These are phyloP conservation scores for Plutella xylostella DNA, from an alignment of 2,888 invertebrate genomes.

Conservation along the genomic window DNA sequence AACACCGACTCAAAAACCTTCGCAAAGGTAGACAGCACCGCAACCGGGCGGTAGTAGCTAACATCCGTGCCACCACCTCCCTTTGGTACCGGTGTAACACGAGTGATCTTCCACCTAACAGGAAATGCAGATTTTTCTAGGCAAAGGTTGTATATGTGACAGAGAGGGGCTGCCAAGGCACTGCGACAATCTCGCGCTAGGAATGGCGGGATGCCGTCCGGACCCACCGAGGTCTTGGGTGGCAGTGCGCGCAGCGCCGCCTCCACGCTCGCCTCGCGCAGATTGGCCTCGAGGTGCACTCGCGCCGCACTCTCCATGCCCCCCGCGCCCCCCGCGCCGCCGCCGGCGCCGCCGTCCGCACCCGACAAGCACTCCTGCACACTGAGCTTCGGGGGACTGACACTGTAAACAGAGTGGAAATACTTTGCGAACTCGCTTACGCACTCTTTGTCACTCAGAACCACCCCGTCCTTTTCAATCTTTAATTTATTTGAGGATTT, in stretches of 20 bases:
- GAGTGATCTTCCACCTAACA: not conserved
- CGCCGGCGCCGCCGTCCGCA: too few relatives aligned
- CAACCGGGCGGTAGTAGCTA: not conserved
- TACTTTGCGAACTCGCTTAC: not conserved
- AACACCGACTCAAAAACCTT: not conserved
- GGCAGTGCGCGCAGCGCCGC: not conserved
- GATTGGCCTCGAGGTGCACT: not conserved
- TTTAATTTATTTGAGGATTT: too few relatives aligned
- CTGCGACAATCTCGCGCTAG: not conserved
- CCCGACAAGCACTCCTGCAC: too few relatives aligned
- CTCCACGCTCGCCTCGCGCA: not conserved
- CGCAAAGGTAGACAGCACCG: not conserved
- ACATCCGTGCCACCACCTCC: not conserved
- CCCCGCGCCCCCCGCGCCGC: not conserved
- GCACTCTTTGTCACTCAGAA: not conserved
- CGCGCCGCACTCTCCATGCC: not conserved
- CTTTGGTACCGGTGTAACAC: not conserved
- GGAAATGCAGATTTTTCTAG: not conserved
- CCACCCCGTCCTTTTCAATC: not conserved
- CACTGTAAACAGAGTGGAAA: not conserved
- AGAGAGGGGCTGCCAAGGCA: too few relatives aligned
- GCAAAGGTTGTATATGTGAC: not conserved
- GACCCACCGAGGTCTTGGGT: not conserved
- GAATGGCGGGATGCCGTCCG: not conserved
- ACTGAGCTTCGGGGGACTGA: not conserved